phyloP scores from a whole-genome alignment of 2,888 invertebrate genomes.

The Tholera decimalis region DNA sequence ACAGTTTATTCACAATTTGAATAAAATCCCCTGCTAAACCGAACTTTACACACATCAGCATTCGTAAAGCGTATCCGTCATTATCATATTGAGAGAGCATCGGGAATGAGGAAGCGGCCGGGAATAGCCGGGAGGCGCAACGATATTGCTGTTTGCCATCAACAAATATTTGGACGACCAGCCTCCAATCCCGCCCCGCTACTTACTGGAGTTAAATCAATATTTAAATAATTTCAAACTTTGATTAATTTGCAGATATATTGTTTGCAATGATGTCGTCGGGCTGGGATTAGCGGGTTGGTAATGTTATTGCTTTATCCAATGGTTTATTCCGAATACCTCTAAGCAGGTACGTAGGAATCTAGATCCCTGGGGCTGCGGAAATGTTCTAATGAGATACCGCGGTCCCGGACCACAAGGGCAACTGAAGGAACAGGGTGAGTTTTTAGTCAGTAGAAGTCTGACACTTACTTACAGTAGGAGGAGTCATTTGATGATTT shows the following conservation, averaged over 20 bases:
- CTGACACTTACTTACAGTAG: no score
- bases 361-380: no score
- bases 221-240: slow-evolving; percentile 91
- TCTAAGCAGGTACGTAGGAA: no score
- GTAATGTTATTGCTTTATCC: slow-evolving; percentile 55
- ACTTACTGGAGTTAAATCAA: slow-evolving; percentile 90
- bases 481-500: no score
- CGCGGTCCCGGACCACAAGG: no score
- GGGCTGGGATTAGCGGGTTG: slow-evolving; percentile 72
- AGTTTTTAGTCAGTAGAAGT: no score
- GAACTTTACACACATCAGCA: slow-evolving; percentile 80
- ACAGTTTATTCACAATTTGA: slow-evolving; percentile 74
- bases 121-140: slow-evolving; percentile 81
- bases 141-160: slow-evolving; percentile 89
- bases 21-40: slow-evolving; percentile 74
- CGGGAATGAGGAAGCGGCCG: slow-evolving; percentile 72
- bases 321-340: slow-evolving; percentile 14
- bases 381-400: no score
- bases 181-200: slow-evolving; percentile 80
- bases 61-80: slow-evolving; percentile 80
- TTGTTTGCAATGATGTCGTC: slow-evolving; percentile 88
- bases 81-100: slow-evolving; percentile 85
- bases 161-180: slow-evolving; percentile 83
- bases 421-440: no score
- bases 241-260: slow-evolving; percentile 90